phyloP scores from a whole-genome alignment of 2,797 vertebrate species.

The Enteromius argenteus region DNA sequence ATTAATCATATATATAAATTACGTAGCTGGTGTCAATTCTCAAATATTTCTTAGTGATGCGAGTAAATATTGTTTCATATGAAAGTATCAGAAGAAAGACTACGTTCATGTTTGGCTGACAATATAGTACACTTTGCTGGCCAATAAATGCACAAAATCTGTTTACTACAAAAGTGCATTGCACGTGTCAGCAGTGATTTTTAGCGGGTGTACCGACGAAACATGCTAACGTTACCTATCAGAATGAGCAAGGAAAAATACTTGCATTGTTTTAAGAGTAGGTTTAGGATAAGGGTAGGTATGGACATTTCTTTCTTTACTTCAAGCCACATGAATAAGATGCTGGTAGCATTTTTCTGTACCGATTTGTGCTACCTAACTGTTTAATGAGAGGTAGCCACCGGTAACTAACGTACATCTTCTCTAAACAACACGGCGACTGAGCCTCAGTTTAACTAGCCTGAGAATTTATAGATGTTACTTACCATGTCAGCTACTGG shows the following conservation, averaged over 20 bases:
- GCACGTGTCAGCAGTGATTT: neutral
- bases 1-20: neutral
- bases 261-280: neutral
- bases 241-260: neutral
- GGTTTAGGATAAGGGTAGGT: neutral
- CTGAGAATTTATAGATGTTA: neutral
- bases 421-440: neutral
- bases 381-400: too few species aligned
- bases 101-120: neutral
- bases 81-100: too few species aligned
- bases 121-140: too few species aligned
- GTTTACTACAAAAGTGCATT: neutral
- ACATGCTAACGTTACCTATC: neutral
- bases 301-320: neutral
- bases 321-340: too few species aligned
- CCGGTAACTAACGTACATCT: neutral
- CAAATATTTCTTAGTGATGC: too few species aligned
- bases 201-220: too few species aligned
- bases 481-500: slow-evolving; percentile 52
- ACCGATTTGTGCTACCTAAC: too few species aligned
- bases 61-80: neutral
- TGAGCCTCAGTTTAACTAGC: neutral
- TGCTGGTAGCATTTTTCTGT: too few species aligned
- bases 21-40: neutral
- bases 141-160: too few species aligned